Conservation (phyloP, 2,797 vertebrate genomes). For the Tragopan temminckii region DNA sequence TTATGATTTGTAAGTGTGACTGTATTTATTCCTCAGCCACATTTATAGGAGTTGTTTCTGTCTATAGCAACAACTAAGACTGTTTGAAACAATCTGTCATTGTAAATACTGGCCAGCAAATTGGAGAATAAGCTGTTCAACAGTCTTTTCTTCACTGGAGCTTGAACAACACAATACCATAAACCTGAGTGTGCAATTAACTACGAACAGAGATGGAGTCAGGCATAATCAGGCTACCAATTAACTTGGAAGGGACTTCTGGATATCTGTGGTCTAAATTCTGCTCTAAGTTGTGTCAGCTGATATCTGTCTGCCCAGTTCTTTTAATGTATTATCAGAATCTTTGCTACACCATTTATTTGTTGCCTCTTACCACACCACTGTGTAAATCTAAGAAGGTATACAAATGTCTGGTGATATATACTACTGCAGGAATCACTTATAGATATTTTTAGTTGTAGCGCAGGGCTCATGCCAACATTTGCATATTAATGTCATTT, state of each 20-base stretch:
- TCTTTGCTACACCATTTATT: not conserved
- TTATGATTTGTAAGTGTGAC: not conserved
- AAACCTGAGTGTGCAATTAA: not conserved
- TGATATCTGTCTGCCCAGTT: not conserved
- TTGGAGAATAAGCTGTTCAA: not conserved
- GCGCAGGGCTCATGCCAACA: not conserved
- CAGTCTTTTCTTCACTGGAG: not conserved
- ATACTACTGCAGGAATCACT: not conserved
- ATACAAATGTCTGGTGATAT: not conserved
- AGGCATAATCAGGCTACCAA: not conserved
- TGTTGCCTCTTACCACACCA: rapidly evolving
- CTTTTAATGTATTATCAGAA: not conserved
- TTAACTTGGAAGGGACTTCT: not conserved
- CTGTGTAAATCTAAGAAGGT: not conserved
- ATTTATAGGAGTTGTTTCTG: not conserved
- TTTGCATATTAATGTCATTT: not conserved
- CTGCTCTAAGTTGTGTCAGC: not conserved
- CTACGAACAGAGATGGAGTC: not conserved
- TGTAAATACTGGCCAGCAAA: not conserved
- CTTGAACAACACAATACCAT: not conserved
- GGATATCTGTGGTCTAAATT: rapidly evolving
- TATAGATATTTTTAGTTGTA: not conserved
- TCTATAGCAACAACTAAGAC: not conserved
- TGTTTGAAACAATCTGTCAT: not conserved
- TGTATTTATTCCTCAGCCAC: not conserved